A percentile compares a stretch with the other conserved stretches of the same genome.
Evolutionary conservation across 1,140 invertebrate genomes (phyloP).

Genomic region (Pentalonia nigronervosa): DNA sequence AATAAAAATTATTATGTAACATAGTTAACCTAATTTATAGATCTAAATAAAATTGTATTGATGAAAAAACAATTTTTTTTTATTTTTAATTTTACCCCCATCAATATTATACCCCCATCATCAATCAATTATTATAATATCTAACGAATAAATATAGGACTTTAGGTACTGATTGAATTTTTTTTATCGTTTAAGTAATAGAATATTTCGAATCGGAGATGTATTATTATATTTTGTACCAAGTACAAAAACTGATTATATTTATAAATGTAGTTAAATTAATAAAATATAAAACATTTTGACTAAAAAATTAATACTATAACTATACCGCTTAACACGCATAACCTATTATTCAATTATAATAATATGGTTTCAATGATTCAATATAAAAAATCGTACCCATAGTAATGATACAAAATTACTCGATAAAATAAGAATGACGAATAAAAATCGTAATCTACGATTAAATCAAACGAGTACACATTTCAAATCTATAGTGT

Average conservation of each 20-base stretch:
- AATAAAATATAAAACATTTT: background rate
- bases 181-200: background rate
- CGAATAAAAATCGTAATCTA: background rate
- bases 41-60: conserved; percentile 21
- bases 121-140: background rate
- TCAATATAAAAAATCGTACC: background rate
- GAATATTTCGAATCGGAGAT: background rate
- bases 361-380: no score
- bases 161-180: background rate
- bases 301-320: background rate
- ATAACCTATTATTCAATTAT: background rate
- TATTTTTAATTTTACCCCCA: background rate
- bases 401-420: no score
- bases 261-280: background rate
- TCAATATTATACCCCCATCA: no score
- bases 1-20: background rate
- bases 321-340: background rate
- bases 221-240: background rate
- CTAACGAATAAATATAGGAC: background rate
- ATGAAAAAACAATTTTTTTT: background rate
- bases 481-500: background rate
- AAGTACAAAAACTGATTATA: background rate
- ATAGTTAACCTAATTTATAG: background rate
- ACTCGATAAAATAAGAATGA: background rate
- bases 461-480: background rate